These are phyloP conservation scores for Ichneumoninae sp. DNA, from an alignment of 2,888 invertebrate species.

Conservation along the genomic window DNA sequence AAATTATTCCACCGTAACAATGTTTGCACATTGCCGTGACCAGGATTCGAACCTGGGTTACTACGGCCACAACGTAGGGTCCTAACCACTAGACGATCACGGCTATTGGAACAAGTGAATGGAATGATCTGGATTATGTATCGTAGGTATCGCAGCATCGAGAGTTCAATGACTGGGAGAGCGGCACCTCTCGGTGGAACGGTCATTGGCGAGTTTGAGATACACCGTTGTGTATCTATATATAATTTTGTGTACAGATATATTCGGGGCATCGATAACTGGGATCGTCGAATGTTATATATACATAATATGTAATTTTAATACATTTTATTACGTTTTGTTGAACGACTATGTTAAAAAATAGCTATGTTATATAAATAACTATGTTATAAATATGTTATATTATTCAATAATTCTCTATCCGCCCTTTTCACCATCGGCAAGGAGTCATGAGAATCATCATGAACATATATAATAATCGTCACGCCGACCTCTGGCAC, in stretches of 20 bases:
- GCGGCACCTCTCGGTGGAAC: background rate
- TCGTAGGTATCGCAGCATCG: slow-evolving; percentile 9
- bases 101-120: slow-evolving; percentile 48
- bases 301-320: background rate
- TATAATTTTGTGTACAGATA: background rate
- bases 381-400: slow-evolving; percentile 14
- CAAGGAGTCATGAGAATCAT: background rate
- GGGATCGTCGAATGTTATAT: background rate
- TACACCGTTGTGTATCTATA: background rate
- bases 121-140: slow-evolving; percentile 24
- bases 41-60: slow-evolving; percentile 84
- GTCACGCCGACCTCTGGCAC: slow-evolving; percentile 46
- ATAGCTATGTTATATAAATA: too few relatives aligned
- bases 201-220: background rate
- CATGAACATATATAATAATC: slow-evolving; percentile 10
- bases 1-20: slow-evolving; percentile 65
- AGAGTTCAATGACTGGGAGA: background rate
- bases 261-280: background rate
- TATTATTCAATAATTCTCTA: slow-evolving; percentile 1
- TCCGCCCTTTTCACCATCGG: background rate
- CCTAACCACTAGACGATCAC: slow-evolving; percentile 71
- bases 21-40: slow-evolving; percentile 82
- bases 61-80: slow-evolving; percentile 84
- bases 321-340: background rate
- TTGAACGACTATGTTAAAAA: background rate